Evolutionary conservation across 2,888 invertebrate species (phyloP), one percentile per base, ranked within the genome.

Genomic region (Mystacides longicornis): DNA sequence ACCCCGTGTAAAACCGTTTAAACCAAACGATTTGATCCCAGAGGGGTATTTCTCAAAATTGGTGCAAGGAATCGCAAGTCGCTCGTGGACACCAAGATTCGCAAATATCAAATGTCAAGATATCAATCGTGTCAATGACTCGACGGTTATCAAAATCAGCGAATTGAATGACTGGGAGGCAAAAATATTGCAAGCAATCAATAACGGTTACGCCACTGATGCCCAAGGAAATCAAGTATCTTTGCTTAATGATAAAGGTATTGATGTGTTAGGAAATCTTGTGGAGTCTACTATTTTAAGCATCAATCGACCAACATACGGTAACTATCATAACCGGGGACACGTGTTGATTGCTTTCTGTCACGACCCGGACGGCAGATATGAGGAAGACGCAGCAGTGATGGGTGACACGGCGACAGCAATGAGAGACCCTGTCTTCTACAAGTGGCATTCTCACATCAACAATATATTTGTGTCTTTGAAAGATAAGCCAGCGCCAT

Each of bases 381-480:
- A 63, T 37, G 65, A 89, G 84, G 91, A 92, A 76, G 77, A 80
- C 1, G 85, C 86, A 63, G 80, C 85, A 23, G 83, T 89, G 1
- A 88, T 92, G 77, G 89, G 86, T 0, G 90, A 90, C 65, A 82
- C 87, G 2, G 82, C 89, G 0, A 90, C 89, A 0, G 87, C 90
- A 0, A 90, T 92, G 89, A 79, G 91, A 51, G 92, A 92, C 70
- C 91, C 92, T 0, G 75, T 88, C 60, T 92, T 92, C 75, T 92
- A 89, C 73, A 83, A 89, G 65, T 90, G 87, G 88, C 92, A 92
- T 66, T 82, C 83, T 1, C 87, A 81, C 67, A 78, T 91, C 47
- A 87, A 91, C 64, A 80, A 83, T 60, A 69, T 87, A 21, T 91
- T 88, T 77, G 82, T 83, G 62, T 81, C 81, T 62, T 82, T 82